Evolutionary conservation across 35 echinoderm and acorn worm genomes (phyloP), one percentile per base, ranked within the genome.

Genomic region (Strongylocentrotus purpuratus): DNA sequence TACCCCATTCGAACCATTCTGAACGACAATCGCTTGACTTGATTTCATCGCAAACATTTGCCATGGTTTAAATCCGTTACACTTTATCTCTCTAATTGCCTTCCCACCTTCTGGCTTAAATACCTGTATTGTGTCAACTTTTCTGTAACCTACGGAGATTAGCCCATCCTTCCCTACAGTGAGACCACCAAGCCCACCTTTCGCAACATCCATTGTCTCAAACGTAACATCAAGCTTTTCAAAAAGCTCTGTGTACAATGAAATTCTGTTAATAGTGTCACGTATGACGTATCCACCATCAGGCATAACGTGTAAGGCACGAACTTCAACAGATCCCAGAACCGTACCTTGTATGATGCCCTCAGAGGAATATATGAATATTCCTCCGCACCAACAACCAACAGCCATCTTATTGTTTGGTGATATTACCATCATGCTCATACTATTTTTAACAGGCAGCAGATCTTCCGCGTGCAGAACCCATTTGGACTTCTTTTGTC

Each of bases 201-300:
- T 33, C 9, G 10, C 33, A 33, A 20, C 85, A 31, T 31, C 28
- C 85, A 12, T 6, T 31, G 85, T 86, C n/a, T 86, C 85, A 22
- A 86, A 86, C 22, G 28, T 22, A 11, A 33, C 33, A 31, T 33
- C 85, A 31, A 86, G 85, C 85, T 86, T 86, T 33, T 31, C 85
- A 31, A 9, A 86, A 31, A 31, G n/a, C n/a, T 31, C n/a, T 22
- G 85, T 86, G 33, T 86, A 86, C 2, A 86, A 22, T 9, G 22
- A 86, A 13, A 86, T 86, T 31, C 12, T 86, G 85, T 86, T 86
- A 2, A 0, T 33, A 86, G n/a, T 13, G 85, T 86, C 85, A 13
- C 85, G 85, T 33, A 86, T 33, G n/a, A 86, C 85, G 22, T 86
- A 86, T 33, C 85, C n/a, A 31, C 85, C 85, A 33, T 86, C 85